Evolutionary conservation across 2,113 vertebrate species (phyloP).

Genomic region (Sinocyclocheilus anophthalmus): DNA sequence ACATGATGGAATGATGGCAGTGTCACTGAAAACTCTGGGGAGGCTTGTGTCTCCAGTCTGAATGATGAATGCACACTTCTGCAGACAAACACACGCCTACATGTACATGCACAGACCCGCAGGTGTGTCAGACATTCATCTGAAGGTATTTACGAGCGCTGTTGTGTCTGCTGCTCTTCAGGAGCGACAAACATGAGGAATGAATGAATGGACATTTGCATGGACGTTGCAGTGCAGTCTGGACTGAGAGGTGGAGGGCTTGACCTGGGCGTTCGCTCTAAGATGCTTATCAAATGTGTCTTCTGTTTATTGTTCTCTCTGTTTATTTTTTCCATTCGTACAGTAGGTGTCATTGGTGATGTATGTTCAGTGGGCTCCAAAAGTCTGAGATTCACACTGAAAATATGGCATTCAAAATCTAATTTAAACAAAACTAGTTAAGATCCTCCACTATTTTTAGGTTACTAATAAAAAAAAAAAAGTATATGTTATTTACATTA

Average conservation of each 20-base stretch:
- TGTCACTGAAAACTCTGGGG: not conserved
- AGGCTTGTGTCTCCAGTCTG: not conserved
- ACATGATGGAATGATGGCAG: not conserved
- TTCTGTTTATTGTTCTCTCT: not conserved
- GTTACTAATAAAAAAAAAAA: not conserved
- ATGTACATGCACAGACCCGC: slow-evolving; percentile 9
- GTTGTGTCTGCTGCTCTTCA: not conserved
- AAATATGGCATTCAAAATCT: no score
- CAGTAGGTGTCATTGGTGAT: not conserved
- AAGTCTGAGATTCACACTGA: not conserved
- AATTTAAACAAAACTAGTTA: not conserved
- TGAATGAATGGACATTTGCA: not conserved
- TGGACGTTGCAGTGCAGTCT: not conserved
- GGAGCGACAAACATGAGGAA: no score
- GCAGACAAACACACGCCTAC: not conserved
- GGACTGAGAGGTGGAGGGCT: not conserved
- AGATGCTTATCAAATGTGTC: not conserved
- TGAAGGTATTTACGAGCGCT: slow-evolving; percentile 5
- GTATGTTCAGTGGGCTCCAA: not conserved
- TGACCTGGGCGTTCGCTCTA: not conserved
- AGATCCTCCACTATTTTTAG: not conserved
- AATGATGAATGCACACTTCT: not conserved
- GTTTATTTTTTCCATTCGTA: not conserved
- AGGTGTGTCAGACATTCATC: not conserved
- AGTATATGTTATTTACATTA: not conserved